Conservation (phyloP, 2,888 invertebrate species). For the Brachynemurus nebulosus region DNA sequence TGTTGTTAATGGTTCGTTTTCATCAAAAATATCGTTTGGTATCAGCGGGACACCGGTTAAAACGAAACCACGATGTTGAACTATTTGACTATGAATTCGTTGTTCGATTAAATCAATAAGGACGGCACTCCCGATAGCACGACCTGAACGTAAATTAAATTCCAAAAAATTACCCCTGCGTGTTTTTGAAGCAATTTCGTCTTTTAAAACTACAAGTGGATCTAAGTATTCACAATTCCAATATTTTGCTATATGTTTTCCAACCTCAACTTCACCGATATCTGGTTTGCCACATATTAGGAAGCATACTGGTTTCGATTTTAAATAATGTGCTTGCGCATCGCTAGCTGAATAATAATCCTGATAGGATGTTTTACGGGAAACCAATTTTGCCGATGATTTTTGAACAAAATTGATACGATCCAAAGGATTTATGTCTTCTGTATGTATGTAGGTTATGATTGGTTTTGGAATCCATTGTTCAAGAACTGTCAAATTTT, state of each 20-base stretch:
- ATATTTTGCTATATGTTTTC: constrained; percentile 39
- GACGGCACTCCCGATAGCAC: constrained; percentile 35
- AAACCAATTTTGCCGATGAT: background rate
- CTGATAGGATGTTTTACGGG: background rate
- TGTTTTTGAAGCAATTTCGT: constrained; percentile 42
- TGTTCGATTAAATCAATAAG: constrained; percentile 37
- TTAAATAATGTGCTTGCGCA: constrained; percentile 36
- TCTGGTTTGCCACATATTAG: constrained; percentile 46
- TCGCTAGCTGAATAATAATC: constrained; percentile 38
- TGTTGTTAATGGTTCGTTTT: constrained; percentile 29
- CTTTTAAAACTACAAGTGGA: constrained; percentile 37
- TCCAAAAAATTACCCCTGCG: constrained; percentile 41
- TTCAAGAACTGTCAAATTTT: no score
- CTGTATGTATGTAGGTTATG: constrained; percentile 31
- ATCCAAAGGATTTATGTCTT: constrained; percentile 31
- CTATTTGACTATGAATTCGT: constrained; percentile 36
- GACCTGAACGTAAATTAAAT: constrained; percentile 40
- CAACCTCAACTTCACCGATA: constrained; percentile 36
- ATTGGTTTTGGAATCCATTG: constrained; percentile 29
- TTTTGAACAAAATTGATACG: constrained; percentile 17
- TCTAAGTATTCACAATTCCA: constrained; percentile 43
- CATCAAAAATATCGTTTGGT: constrained; percentile 29
- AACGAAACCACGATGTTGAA: constrained; percentile 47
- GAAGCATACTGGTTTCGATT: constrained; percentile 39
- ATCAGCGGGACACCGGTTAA: constrained; percentile 50